Base-by-base conservation (phyloP, 2,888 invertebrate genomes). In the Bibio marci region DNA sequence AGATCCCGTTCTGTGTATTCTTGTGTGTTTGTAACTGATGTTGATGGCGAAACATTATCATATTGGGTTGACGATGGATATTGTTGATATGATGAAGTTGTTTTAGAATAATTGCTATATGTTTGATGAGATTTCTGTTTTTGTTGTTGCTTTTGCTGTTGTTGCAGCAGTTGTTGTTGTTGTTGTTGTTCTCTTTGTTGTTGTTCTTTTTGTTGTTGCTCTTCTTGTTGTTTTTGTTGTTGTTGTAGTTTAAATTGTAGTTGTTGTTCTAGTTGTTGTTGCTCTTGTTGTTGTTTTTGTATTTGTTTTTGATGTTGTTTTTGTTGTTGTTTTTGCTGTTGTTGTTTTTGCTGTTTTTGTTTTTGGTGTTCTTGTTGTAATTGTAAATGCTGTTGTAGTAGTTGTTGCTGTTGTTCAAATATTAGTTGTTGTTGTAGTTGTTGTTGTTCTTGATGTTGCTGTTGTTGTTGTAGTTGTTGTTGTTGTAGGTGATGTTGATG, bases 211-310 rank as follows among this genome's bases (percentile, higher is more conserved):
- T 36, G 15, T 33, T 41, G 34, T 31, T 31, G 39, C 38, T 26
- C 37, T 26, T 26, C 41, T 37, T 12, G 42, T 37, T 19, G 40
- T 14, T 15, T 44, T 38, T n/a, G 26, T 26, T 35, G 42, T 36
- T 31, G 38, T 36, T 10, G 41, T 28, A 6, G 17, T 12, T 13
- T 34, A 14, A 30, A 26, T 13, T 31, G 15, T 10, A 13, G 27
- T 17, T 26, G 31, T 14, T 12, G 40, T 15, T 31, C 37, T 41
- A 13, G 25, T 37, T 3, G 37, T 11, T n/a, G n/a, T n/a, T n/a
- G n/a, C n/a, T n/a, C n/a, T n/a, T n/a, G n/a, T n/a, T n/a, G n/a
- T n/a, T n/a, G n/a, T n/a, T n/a, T n/a, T n/a, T 19, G 42, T 30
- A 6, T 4, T 4, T 22, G 22, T 6, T 22, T 4, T 4, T 22